Conservation (phyloP, 2,797 vertebrate species). For the Lutjanus argentimaculatus region DNA sequence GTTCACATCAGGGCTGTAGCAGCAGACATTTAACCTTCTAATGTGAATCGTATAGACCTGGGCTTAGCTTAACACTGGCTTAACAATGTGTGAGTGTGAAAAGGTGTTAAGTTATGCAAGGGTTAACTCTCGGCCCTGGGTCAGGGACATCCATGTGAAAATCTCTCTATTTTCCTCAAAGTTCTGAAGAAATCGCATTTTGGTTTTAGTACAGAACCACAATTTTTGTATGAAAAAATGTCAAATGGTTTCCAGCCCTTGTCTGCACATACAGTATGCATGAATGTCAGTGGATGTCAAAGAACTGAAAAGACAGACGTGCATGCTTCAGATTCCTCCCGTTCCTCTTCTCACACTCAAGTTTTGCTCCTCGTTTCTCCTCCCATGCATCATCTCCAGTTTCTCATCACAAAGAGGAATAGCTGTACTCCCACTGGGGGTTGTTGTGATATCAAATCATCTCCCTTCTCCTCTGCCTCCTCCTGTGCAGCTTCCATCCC, state of each 20-base stretch:
- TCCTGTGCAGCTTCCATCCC: slow-evolving; percentile 79
- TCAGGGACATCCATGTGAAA: too few species aligned
- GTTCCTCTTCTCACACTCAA: not conserved
- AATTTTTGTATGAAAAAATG: too few species aligned
- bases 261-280: not conserved
- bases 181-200: not conserved
- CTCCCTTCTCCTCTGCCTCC: not conserved
- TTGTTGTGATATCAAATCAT: slow-evolving; percentile 6
- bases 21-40: too few species aligned
- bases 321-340: not conserved
- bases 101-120: too few species aligned
- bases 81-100: too few species aligned
- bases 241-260: not conserved
- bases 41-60: too few species aligned
- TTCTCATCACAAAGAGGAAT: slow-evolving; percentile 28
- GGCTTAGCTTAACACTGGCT: too few species aligned
- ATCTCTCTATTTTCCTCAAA: not conserved
- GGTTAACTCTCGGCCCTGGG: too few species aligned
- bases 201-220: not conserved
- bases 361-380: not conserved
- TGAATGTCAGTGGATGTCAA: not conserved
- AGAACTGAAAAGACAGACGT: not conserved
- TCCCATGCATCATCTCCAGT: slow-evolving; percentile 4
- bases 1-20: too few species aligned
- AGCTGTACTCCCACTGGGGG: slow-evolving; percentile 17